Base-by-base conservation (phyloP, 2,113 vertebrate species). In the Gymnobelideus leadbeateri region DNA sequence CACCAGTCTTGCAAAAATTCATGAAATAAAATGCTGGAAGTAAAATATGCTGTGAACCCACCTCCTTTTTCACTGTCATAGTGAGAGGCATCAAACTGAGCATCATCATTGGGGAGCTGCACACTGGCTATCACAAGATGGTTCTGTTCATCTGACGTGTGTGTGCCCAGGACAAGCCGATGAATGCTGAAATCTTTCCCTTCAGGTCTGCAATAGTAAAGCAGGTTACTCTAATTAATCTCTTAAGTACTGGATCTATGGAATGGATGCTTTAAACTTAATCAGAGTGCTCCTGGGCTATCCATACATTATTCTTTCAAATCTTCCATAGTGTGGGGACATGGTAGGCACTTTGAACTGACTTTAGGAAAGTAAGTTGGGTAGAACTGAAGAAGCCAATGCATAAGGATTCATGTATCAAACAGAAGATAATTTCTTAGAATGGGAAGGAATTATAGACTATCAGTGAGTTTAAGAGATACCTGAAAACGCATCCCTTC, bases 51-150 rank as follows among this genome's bases (percentile, higher is more conserved):
- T 51, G 92, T 92, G 52, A 95, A 46, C 91, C 91, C 98, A 99
- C 99, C 99, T 99, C 99, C 99, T 98, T 99, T 99, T 97, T 99
- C 99, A 93, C 99, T 99, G 97, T 99, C 99, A 9, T 99, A 99
- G 98, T 99, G 99, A 0, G 99, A 99, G 6, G 99, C 99, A 98
- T 99, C 99, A 97, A 99, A 99, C 98, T 99, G 99, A 0, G 99
- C 99, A 31, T 99, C 99, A 0, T 99, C 99, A 0, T 99, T 99
- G 19, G 99, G 99, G 91, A 99, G 98, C 96, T 99, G 99, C 96
- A 99, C 99, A 0, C 99, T 99, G 0, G 99, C 99, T 46, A 99
- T 99, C 84, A 99, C 99, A 21, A 99, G 98, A 95, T 99, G 99
- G 95, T 99, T 99, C 92, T 99, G 99, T 26, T 99, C 99, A 98